Percentiles rank a stretch among this genome's conserved stretches.
Evolutionary conservation across 1,140 invertebrate species (phyloP).

Genomic region (Microplitis mediator): DNA sequence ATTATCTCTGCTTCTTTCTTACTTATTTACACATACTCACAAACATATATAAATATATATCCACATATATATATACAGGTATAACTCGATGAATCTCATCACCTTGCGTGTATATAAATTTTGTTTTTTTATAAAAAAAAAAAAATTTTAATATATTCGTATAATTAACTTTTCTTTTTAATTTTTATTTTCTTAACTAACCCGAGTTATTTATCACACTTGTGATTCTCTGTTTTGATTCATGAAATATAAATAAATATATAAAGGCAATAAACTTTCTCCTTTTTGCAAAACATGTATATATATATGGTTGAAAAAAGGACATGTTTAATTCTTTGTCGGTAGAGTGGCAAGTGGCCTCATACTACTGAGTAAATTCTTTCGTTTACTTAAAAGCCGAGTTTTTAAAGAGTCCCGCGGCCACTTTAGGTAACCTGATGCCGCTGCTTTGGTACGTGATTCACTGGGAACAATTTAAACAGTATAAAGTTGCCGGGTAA

Average conservation of each 20-base stretch:
- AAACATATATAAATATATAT: background rate
- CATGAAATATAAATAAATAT: background rate
- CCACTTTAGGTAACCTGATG: conserved; percentile 17
- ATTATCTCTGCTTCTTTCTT: background rate
- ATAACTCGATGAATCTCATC: too few relatives aligned
- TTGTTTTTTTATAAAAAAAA: too few relatives aligned
- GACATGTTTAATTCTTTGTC: background rate
- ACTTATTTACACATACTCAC: background rate
- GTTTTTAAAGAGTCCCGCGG: conserved; percentile 15
- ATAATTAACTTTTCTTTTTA: background rate
- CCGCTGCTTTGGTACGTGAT: background rate
- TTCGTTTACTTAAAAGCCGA: conserved; percentile 6
- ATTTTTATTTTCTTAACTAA: background rate
- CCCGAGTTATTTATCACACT: background rate
- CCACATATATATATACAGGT: background rate
- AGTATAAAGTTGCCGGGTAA: background rate
- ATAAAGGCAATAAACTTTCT: background rate
- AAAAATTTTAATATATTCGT: background rate
- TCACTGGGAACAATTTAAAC: conserved; percentile 8
- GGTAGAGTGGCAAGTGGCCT: background rate
- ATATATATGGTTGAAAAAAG: background rate
- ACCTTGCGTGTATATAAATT: too few relatives aligned
- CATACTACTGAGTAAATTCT: conserved; percentile 6
- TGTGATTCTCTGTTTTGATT: background rate
- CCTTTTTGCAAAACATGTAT: background rate